phyloP scores from a whole-genome alignment of 2,888 invertebrate species.

The Acronicta aceris region DNA sequence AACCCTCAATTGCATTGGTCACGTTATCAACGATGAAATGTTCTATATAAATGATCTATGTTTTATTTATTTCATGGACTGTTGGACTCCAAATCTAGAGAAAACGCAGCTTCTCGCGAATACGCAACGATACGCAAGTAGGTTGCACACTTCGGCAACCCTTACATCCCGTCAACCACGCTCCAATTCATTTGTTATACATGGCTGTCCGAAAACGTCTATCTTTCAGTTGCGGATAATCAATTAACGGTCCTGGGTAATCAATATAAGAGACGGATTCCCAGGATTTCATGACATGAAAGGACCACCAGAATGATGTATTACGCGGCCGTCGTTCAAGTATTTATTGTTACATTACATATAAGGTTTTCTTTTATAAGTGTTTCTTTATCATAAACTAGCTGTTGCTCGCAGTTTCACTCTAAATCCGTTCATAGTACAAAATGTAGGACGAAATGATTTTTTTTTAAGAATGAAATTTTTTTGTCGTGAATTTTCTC shows the following conservation, averaged over 20 bases:
- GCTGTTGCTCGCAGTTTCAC: no score
- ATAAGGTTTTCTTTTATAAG: background rate
- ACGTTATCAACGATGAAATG: no score
- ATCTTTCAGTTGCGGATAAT: constrained; percentile 59
- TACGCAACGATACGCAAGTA: constrained; percentile 34
- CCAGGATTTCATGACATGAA: constrained; percentile 43
- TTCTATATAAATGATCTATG: no score
- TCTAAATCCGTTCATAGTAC: no score
- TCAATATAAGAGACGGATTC: constrained; percentile 50
- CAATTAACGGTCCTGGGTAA: constrained; percentile 58
- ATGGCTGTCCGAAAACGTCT: constrained; percentile 50
- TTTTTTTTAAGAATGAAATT: no score
- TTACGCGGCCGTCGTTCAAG: constrained; percentile 11
- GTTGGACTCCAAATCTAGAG: no score
- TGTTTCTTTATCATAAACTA: background rate
- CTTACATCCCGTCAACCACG: constrained; percentile 49
- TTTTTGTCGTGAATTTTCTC: no score
- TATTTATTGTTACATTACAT: constrained; percentile 2
- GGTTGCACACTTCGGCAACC: constrained; percentile 48
- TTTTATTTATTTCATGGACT: no score
- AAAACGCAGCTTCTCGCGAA: no score
- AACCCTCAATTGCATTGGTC: no score
- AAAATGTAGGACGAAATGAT: no score
- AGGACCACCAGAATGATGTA: constrained; percentile 41
- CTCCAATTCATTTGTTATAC: constrained; percentile 59